A percentile compares a stretch with the other conserved stretches of the same genome.
Conservation (phyloP, 2,888 invertebrate genomes). For the Campopleginae sp. region DNA sequence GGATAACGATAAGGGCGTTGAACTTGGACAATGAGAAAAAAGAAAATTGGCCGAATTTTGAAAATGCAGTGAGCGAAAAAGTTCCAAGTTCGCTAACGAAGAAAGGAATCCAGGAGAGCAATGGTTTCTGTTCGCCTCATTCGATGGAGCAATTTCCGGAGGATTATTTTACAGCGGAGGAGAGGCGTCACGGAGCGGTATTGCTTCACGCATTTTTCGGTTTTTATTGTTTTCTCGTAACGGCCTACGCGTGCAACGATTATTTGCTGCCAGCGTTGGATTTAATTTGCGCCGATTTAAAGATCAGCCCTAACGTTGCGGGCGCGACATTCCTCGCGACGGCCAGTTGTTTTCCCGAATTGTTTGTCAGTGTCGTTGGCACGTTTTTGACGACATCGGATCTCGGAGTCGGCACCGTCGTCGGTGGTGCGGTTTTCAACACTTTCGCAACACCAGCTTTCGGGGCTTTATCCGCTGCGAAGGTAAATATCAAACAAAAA, state of each 20-base stretch:
- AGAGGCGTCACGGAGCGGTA: conserved; percentile 91
- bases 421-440: conserved; percentile 95
- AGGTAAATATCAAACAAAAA: conserved; percentile 85
- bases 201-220: conserved; percentile 90
- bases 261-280: conserved; percentile 96
- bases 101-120: not conserved
- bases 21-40: not conserved
- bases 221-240: conserved; percentile 92
- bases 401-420: conserved; percentile 94
- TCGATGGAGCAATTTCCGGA: conserved; percentile 87
- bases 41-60: not conserved
- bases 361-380: conserved; percentile 96
- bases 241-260: conserved; percentile 96
- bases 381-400: conserved; percentile 93
- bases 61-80: not conserved
- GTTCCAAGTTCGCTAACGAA: not conserved
- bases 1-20: not conserved
- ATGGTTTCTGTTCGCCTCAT: conserved; percentile 73
- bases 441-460: conserved; percentile 93
- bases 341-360: conserved; percentile 97
- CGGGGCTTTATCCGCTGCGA: conserved; percentile 90
- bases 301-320: conserved; percentile 94
- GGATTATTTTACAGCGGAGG: conserved; percentile 87
- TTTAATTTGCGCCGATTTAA: conserved; percentile 92
- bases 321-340: conserved; percentile 99